Evolutionary conservation across 2,113 vertebrate genomes (phyloP).

Genomic region (Symphodus melops): DNA sequence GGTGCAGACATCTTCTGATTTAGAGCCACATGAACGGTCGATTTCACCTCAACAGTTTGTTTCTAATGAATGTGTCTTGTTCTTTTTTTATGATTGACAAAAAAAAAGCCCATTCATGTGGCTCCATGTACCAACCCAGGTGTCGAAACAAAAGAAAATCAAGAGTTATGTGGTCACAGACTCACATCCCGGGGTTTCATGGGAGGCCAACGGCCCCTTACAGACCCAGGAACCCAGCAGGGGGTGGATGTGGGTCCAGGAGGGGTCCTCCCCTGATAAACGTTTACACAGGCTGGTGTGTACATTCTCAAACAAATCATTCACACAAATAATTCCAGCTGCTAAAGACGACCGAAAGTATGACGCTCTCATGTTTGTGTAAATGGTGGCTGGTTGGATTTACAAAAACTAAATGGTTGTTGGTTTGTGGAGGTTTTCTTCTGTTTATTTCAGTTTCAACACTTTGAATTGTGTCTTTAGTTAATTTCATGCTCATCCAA

Average conservation of each 20-base stretch:
- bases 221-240: constrained; percentile 32
- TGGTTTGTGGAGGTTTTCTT: too few relatives aligned
- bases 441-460: too few relatives aligned
- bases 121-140: background rate
- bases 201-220: constrained; percentile 71
- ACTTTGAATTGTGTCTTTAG: too few relatives aligned
- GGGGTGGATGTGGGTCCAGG: constrained; percentile 29
- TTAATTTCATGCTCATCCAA: background rate
- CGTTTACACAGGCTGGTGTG: constrained; percentile 24
- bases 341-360: background rate
- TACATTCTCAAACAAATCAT: background rate
- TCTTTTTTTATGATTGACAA: background rate
- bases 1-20: too few relatives aligned
- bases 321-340: too few relatives aligned
- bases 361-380: background rate
- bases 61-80: background rate
- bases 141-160: background rate
- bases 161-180: constrained; percentile 16
- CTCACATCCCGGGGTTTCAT: constrained; percentile 72
- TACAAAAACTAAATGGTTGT: too few relatives aligned
- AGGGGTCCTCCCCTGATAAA: constrained; percentile 57
- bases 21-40: background rate
- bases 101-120: background rate
- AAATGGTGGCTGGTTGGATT: too few relatives aligned
- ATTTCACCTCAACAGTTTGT: background rate